phyloP scores from a whole-genome alignment of 2,113 vertebrate species.

The Ctenodactylus gundi region DNA sequence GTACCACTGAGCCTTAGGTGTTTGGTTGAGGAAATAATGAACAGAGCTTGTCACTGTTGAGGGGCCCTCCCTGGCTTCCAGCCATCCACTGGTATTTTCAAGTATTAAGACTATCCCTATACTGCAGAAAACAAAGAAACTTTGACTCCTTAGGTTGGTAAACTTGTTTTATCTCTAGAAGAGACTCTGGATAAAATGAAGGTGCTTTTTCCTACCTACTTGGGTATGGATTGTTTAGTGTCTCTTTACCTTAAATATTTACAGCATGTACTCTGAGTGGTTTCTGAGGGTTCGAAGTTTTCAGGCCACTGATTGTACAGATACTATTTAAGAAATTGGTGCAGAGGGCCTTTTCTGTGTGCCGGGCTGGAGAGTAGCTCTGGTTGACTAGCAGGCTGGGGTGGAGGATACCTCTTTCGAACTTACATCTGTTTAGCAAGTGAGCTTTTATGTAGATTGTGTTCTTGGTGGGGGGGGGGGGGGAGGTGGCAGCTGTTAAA shows the following conservation, averaged over 20 bases:
- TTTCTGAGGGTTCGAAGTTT: background rate
- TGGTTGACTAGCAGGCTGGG: background rate
- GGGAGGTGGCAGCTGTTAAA: background rate
- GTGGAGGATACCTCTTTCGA: background rate
- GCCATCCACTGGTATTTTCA: background rate
- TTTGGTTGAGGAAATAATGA: conserved; percentile 51
- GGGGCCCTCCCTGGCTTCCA: background rate
- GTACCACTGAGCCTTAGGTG: conserved; percentile 15
- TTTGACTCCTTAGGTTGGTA: background rate
- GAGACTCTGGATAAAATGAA: background rate
- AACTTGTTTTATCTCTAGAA: conserved; percentile 2
- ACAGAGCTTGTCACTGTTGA: conserved; percentile 25
- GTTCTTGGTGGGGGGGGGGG: background rate
- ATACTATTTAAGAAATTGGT: background rate
- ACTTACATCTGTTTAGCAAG: background rate
- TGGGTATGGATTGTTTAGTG: too few relatives aligned
- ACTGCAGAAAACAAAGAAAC: conserved; percentile 20
- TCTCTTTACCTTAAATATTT: background rate
- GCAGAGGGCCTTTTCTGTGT: background rate
- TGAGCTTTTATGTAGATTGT: background rate
- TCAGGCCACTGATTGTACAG: background rate
- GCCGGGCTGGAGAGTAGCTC: background rate
- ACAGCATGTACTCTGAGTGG: background rate
- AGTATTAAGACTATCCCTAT: background rate
- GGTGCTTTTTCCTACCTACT: background rate